Evolutionary conservation across 2,888 invertebrate species (phyloP), one percentile per base, ranked within the genome.

Genomic region (Apocheima hispidaria): DNA sequence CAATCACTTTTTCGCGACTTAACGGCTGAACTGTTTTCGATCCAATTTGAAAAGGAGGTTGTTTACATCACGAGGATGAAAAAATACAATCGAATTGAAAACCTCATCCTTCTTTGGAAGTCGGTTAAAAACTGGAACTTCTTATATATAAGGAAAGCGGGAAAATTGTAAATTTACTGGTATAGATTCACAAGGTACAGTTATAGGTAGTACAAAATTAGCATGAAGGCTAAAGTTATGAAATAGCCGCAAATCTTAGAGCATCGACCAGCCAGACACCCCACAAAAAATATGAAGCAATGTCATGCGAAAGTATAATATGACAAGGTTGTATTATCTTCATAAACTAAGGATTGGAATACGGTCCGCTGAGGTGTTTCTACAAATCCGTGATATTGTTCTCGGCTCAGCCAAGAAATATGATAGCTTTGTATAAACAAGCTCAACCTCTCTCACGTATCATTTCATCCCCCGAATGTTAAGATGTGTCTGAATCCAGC

Each of bases 401-500:
- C 38, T 28, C 51, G 28, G 51, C 38, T 51, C 40, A 28, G 51
- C 38, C 38, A 36, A 40, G 40, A 41, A 38, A 51, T 51, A 40
- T 41, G 51, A 30, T 38, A 28, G 51, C 40, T 41, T 51, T 40
- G 33, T 43, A 35, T 21, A 53, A 53, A 49, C 56, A 49, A 50
- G 49, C 49, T 56, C 56, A 21, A 49, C 40, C 18, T 12, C 26
- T 54, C 35, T 54, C 48, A 53, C 49, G 49, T 49, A 59, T 52
- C 18, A 52, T 52, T 38, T 2, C 28, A 28, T 48, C 33, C 49
- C 38, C 43, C 35, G 40, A 59, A 53, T 49, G 59, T 41, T 59
- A 41, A 58, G 40, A 43, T 49, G 44, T 44, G 46, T 46, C 51
- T 48, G 59, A 68, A 53, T 54, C 48, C 60, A 40, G 43, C 38